These are phyloP conservation scores for Oryzias dopingdopingensis DNA, from an alignment of 2,797 vertebrate genomes.

Conservation along the genomic window DNA sequence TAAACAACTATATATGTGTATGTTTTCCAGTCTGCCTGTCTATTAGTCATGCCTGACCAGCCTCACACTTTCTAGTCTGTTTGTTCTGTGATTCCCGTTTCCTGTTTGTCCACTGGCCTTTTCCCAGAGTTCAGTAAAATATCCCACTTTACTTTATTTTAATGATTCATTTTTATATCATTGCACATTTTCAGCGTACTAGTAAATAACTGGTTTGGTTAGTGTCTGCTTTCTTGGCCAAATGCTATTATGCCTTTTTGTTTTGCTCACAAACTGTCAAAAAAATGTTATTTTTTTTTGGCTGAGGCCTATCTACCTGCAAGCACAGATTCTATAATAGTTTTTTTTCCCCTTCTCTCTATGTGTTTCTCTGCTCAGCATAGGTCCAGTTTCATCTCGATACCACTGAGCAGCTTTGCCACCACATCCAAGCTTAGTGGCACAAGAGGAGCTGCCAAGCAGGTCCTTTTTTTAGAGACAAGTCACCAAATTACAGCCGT, in stretches of 20 bases:
- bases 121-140: conserved; percentile 10
- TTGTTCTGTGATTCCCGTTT: conserved; percentile 1
- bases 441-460: conserved; percentile 71
- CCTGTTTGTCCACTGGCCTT: conserved; percentile 1
- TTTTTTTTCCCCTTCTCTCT: conserved; percentile 22
- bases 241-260: no score
- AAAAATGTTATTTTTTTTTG: conserved; percentile 7
- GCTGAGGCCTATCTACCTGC: conserved; percentile 34
- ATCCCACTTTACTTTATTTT: no score
- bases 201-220: no score
- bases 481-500: conserved; percentile 82
- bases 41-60: conserved; percentile 39
- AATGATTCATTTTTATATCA: no score
- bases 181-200: no score
- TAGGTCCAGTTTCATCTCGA: conserved; percentile 35
- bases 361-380: conserved; percentile 20
- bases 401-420: conserved; percentile 37
- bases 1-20: conserved; percentile 36
- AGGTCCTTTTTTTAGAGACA: conserved; percentile 79
- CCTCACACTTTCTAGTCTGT: conserved; percentile 30
- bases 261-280: no score
- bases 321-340: conserved; percentile 16
- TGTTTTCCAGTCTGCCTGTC: conserved; percentile 36
- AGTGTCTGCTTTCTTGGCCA: no score
- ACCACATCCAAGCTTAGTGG: conserved; percentile 78